These are phyloP conservation scores for Oikopleura dioica DNA, from an alignment of 23 tunicate species.

Conservation along the genomic window DNA sequence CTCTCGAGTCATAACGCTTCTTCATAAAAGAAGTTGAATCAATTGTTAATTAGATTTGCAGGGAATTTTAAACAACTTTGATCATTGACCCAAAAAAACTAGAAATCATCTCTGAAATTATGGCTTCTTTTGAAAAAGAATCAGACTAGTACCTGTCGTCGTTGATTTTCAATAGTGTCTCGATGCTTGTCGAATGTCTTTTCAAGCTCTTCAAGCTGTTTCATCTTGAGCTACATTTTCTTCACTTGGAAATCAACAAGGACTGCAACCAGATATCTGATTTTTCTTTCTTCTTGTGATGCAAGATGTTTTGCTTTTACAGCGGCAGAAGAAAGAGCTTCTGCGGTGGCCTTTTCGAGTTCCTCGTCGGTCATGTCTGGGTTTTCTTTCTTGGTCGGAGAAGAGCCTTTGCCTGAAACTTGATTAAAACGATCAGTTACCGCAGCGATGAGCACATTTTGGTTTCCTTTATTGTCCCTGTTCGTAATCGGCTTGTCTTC, in stretches of 20 bases:
- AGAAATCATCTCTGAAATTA: too few species aligned
- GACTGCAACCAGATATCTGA: conserved; percentile 63
- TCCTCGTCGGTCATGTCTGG: conserved; percentile 50
- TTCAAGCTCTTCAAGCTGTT: conserved; percentile 89
- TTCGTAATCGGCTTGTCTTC: too few species aligned
- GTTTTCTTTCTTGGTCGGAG: background rate
- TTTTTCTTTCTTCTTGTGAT: conserved; percentile 67
- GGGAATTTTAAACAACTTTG: too few species aligned
- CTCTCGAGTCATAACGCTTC: too few species aligned
- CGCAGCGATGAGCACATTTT: too few species aligned
- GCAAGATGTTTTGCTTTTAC: conserved; percentile 82
- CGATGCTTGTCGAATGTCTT: conserved; percentile 69
- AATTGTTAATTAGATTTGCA: too few species aligned
- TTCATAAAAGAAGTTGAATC: too few species aligned
- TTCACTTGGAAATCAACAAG: conserved; percentile 88
- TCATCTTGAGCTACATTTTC: conserved; percentile 63
- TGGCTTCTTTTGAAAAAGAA: too few species aligned
- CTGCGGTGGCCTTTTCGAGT: conserved; percentile 73
- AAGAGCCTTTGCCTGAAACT: background rate
- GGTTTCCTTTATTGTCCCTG: too few species aligned
- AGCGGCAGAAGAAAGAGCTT: conserved; percentile 84
- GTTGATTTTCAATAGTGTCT: conserved; percentile 56
- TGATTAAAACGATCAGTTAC: too few species aligned
- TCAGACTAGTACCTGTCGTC: too few species aligned
- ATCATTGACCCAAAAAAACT: too few species aligned